Base-by-base conservation (phyloP, 2,797 vertebrate species). In the Nannoperca australis region DNA sequence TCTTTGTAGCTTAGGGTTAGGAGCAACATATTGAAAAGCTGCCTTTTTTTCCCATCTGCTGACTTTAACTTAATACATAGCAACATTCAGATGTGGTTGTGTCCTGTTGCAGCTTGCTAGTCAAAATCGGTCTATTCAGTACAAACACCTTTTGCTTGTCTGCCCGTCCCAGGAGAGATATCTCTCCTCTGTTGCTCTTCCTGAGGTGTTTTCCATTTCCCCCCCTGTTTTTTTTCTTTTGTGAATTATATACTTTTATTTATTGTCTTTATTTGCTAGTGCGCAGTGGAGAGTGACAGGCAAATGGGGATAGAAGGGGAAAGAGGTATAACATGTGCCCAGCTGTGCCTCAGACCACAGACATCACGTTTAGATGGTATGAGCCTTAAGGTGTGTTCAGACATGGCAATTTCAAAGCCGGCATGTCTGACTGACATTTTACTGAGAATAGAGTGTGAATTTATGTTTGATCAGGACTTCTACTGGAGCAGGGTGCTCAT, bases 341-440 rank as follows among this genome's bases (percentile, higher is more conserved):
- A 40, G 24, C 34, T n/a, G 45, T 40, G 38, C 38, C 68, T 71
- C 47, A 63, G 27, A 47, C 61, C 61, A 38, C 73, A 30, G 54
- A 66, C 24, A 69, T 51, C 20, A 13, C 1, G 1, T 18, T 63
- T 67, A 60, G 32, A 68, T 71, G 24, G 44, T 38, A 55, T 60
- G 63, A 63, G 58, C 69, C 58, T 42, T 38, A 18, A 65, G 54
- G 54, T 74, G 60, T 34, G 30, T 59, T 54, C 61, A 73, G 15
- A 54, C 34, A 65, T 50, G 76, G 68, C 54, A 77, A 69, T 56
- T 63, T 40, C 36, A 64, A 6, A 75, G 3, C 20, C 15, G 12
- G 42, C 13, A 36, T 44, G 54, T 71, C 64, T 32, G 22, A 18
- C 64, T 67, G 71, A 78, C 69, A 72, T 73, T 73, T 82, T 10